Base-by-base conservation (phyloP, 2,797 vertebrate genomes). In the Eulemur mongoz region DNA sequence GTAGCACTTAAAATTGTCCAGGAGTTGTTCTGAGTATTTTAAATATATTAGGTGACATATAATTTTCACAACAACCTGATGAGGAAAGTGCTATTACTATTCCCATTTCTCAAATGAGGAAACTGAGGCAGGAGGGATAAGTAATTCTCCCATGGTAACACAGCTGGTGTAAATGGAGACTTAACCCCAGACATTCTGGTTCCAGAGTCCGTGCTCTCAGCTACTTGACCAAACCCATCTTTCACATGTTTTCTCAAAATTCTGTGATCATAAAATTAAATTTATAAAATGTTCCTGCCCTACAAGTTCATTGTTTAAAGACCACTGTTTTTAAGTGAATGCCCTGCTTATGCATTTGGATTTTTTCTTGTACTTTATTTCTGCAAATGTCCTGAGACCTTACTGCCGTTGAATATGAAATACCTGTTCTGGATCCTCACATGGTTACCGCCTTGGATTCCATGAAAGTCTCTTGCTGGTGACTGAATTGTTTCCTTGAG, bases 281-380 rank as follows among this genome's bases (percentile, higher is more conserved):
- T 79, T 81, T 76, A 89, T 20, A 88, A 91, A 82, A 78, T 57
- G 22, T 11, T 40, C 52, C 45, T 85, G 14, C 7, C 30, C 14
- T 86, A 38, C 35, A 73, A 45, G 20, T 40, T 73, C 25, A 75
- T 48, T 43, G 27, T 59, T 95, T 52, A n/a, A 81, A 92, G 13
- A 81, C 3, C 13, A 76, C 50, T 48, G 17, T 61, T 86, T 82
- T 79, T 75, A 92, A 93, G 38, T 73, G 78, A 89, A 90, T 83
- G 11, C 1, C 45, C 40, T 67, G 7, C 35, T 96, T 92, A 48
- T 25, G 54, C 4, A 61, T 81, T 86, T 76, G 79, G 3, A 52
- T 75, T 84, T 45, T 85, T 86, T n/a, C 22, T 93, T 91, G 43
- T 59, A 32, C 57, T 85, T 93, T 79, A 88, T 95, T 93, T 95